Evolutionary conservation across 2,888 invertebrate genomes (phyloP).

Genomic region (Dendrolimus pini): DNA sequence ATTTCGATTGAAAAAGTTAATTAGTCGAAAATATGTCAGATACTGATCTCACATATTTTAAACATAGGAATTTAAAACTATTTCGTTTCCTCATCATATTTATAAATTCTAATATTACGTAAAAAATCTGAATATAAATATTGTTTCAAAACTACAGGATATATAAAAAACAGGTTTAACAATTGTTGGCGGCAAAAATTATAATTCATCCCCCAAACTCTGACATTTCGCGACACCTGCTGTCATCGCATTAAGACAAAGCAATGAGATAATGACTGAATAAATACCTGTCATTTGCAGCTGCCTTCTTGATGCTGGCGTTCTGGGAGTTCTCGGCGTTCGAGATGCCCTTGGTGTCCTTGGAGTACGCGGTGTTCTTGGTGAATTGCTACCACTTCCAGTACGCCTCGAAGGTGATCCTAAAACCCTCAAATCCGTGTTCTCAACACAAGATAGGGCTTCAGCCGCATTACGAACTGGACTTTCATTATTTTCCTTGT

Average conservation of each 20-base stretch:
- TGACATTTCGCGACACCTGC: background rate
- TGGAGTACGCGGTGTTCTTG: slow-evolving; percentile 52
- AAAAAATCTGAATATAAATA: too few relatives aligned
- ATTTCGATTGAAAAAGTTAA: too few relatives aligned
- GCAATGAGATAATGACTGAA: slow-evolving; percentile 4
- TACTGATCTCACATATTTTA: too few relatives aligned
- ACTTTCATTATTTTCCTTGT: slow-evolving; percentile 51
- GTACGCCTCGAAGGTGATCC: slow-evolving; percentile 58
- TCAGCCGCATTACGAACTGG: slow-evolving; percentile 53
- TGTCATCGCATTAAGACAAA: background rate
- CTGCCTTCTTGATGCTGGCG: slow-evolving; percentile 68
- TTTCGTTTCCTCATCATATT: too few relatives aligned
- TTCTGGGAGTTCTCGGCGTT: slow-evolving; percentile 63
- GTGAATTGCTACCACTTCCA: slow-evolving; percentile 40
- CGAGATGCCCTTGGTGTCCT: slow-evolving; percentile 50
- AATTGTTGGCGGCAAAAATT: background rate
- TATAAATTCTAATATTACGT: too few relatives aligned
- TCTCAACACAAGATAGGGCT: slow-evolving; percentile 56
- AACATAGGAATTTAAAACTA: too few relatives aligned
- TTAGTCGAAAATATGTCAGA: too few relatives aligned
- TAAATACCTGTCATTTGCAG: slow-evolving; percentile 69
- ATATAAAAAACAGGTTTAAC: background rate
- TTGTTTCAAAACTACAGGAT: too few relatives aligned
- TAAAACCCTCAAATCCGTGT: slow-evolving; percentile 56
- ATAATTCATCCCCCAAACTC: background rate